These are phyloP conservation scores for Danio kyathit DNA, from an alignment of 2,797 vertebrate genomes.

Conservation along the genomic window DNA sequence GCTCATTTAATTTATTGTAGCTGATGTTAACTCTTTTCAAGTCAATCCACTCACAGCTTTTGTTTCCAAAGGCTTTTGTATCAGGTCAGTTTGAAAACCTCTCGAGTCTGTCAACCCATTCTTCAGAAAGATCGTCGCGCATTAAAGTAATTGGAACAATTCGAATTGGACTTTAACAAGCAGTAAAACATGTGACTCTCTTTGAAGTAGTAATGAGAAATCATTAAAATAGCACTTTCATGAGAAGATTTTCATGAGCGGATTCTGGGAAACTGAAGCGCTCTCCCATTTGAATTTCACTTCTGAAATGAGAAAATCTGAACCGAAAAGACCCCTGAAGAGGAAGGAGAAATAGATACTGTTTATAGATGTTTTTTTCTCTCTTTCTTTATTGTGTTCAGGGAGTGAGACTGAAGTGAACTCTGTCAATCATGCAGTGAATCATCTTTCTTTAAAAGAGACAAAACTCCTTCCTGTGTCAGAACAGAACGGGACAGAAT, in stretches of 20 bases:
- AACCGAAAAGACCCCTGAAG: neutral
- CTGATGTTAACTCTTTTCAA: slow-evolving; percentile 32
- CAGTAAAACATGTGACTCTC: neutral
- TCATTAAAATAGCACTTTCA: neutral
- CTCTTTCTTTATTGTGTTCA: slow-evolving; percentile 2
- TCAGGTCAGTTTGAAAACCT: neutral
- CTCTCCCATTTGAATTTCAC: neutral
- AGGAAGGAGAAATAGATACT: neutral
- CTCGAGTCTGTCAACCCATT: neutral
- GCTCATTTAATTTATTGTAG: neutral
- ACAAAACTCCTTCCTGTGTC: slow-evolving; percentile 4
- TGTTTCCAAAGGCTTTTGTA: slow-evolving; percentile 18
- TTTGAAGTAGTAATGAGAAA: slow-evolving; percentile 6
- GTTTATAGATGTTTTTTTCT: neutral
- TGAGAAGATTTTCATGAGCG: neutral
- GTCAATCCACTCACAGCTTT: slow-evolving; percentile 1
- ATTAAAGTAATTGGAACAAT: slow-evolving; percentile 14
- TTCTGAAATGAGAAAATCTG: neutral
- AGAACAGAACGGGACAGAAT: slow-evolving; percentile 6
- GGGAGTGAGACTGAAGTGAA: slow-evolving; percentile 7
- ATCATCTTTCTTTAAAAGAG: slow-evolving; percentile 6
- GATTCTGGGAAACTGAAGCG: neutral
- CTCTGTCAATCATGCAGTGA: slow-evolving; percentile 7
- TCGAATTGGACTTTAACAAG: slow-evolving; percentile 13
- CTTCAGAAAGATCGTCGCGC: neutral